Evolutionary conservation across 2,888 invertebrate genomes (phyloP).

Genomic region (Dryobota labecula): DNA sequence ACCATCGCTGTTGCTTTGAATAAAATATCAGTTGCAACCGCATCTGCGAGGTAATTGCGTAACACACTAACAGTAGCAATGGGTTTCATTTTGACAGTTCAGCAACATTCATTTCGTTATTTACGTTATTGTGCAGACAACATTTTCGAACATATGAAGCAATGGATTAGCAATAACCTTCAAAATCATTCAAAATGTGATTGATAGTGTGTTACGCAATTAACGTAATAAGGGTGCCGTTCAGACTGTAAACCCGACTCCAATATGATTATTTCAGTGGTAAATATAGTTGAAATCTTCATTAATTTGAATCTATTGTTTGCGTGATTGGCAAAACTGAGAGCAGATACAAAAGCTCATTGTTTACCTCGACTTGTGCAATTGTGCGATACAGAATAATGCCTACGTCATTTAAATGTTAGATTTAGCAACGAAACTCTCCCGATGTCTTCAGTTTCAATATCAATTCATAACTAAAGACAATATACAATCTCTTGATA

Average conservation of each 20-base stretch:
- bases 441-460: too few relatives aligned
- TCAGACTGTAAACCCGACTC: neutral
- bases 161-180: too few relatives aligned
- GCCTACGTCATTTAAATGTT: neutral
- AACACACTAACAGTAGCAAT: too few relatives aligned
- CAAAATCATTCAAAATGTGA: too few relatives aligned
- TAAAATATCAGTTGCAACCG: constrained; percentile 28
- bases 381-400: neutral
- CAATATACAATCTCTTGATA: too few relatives aligned
- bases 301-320: neutral
- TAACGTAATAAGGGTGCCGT: too few relatives aligned
- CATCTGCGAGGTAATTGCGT: too few relatives aligned
- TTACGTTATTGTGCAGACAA: too few relatives aligned
- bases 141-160: too few relatives aligned
- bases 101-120: too few relatives aligned
- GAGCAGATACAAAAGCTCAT: neutral
- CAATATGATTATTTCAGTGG: constrained; percentile 1
- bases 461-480: neutral
- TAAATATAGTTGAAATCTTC: constrained; percentile 3
- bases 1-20: constrained; percentile 4
- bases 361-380: neutral
- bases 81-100: too few relatives aligned
- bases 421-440: neutral
- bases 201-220: too few relatives aligned
- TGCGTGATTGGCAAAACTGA: neutral